A percentile compares a stretch with the other conserved stretches of the same genome.
These are phyloP conservation scores for Hapalemur alaotrensis DNA, from an alignment of 2,797 vertebrate species.

Conservation along the genomic window DNA sequence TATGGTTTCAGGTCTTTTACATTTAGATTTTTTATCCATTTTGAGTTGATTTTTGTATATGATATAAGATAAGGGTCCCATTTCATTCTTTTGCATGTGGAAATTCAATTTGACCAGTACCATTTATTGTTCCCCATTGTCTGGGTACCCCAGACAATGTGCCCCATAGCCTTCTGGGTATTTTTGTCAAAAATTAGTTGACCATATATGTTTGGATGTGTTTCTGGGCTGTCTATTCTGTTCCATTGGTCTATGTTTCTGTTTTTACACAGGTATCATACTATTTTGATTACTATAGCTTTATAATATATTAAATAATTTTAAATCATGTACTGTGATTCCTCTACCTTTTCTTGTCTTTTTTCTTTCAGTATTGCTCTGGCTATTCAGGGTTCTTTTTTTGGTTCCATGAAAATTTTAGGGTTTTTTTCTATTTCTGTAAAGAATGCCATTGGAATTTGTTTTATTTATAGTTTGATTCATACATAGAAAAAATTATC, in stretches of 20 bases:
- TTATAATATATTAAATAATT: not conserved
- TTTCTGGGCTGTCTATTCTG: not conserved
- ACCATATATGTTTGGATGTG: not conserved
- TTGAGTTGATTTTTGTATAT: not conserved
- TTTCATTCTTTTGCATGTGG: not conserved
- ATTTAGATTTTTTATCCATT: not conserved
- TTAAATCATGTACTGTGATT: not conserved
- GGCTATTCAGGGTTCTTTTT: not conserved
- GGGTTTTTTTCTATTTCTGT: not conserved
- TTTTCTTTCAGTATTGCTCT: not conserved
- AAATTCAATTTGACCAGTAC: not conserved
- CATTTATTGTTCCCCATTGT: not conserved
- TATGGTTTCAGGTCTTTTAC: not conserved
- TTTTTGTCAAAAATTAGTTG: not conserved
- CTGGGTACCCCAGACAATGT: too few relatives aligned
- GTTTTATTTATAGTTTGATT: not conserved
- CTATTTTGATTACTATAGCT: not conserved
- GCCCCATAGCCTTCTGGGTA: not conserved
- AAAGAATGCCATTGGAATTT: not conserved
- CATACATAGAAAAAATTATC: not conserved
- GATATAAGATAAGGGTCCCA: not conserved
- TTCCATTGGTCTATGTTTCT: not conserved
- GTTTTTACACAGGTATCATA: not conserved
- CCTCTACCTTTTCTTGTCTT: not conserved
- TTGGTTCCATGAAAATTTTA: not conserved